Base-by-base conservation (phyloP, 2,888 invertebrate genomes). In the Mylabris sibirica region DNA sequence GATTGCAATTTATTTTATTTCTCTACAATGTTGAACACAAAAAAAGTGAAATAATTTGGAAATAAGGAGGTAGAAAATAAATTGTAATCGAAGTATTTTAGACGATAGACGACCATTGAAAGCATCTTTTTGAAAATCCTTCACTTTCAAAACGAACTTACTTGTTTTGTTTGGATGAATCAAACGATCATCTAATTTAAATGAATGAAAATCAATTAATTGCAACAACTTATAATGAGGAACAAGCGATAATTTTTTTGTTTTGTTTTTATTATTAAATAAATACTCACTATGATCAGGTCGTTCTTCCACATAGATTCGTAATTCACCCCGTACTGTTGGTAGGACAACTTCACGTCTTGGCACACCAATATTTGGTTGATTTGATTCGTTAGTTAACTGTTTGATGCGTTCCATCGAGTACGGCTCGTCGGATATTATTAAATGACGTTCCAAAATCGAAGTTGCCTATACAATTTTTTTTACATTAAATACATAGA, bases 401-500 rank as follows among this genome's bases (percentile, higher is more conserved):
- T 89, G 86, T 81, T 90, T 91, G 72, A 95, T 86, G 81, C 93
- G 91, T 69, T 93, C 92, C 89, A 96, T 93, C 69, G 93, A 93
- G 83, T 90, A 93, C n/a, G 91, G 89, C 61, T 88, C 88, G 75
- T 93, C 91, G 1, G 93, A 91, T 71, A 95, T 90, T 59, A 97
- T 92, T 74, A 97, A 88, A 86, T 98, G 98, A 69, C 96, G 90
- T 85, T 97, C 95, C 82, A 97, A 86, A 76, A 96, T 93, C 84
- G 92, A 90, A 76, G 90, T 90, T 0, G 93, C 92, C 94, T 95
- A 86, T 61, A 38, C 14, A 17, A 44, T 30, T 49, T 49, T 22
- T 59, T 11, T 30, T 30, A 30, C n/a, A n/a, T n/a, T n/a, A n/a
- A n/a, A n/a, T n/a, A n/a, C n/a, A n/a, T n/a, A n/a, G n/a, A n/a